Evolutionary conservation across 2,113 vertebrate species (phyloP), one percentile per base, ranked within the genome.

Genomic region (Mastomys coucha): DNA sequence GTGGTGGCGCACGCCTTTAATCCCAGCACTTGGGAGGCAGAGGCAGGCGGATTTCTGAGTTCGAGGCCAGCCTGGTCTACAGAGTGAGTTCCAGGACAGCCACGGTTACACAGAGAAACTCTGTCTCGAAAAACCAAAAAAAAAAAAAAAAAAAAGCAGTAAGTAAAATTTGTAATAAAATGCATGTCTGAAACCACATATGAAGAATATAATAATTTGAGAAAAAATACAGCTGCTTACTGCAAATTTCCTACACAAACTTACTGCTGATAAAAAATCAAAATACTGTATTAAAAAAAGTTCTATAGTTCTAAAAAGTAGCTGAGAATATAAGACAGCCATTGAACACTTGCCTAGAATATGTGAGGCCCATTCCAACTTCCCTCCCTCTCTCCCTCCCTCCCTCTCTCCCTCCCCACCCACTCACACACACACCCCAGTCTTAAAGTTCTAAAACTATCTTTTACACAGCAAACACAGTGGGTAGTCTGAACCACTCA

Each of bases 151-250:
- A 65, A 88, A 96, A 87, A 81, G 33, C 36, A 36, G 53, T 67
- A 92, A 87, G 56, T 69, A 95, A 88, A 94, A 87, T 85, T 16
- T 88, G 4, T 91, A 96, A 97, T 91, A 95, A 95, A 92, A 93
- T 80, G 70, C 76, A 93, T 78, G 8, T 69, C 24, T 97, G 39
- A 82, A 94, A 91, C 28, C 72, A 91, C 19, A 80, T 45, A 75
- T 77, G 7, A 96, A 92, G 10, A 92, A 65, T 69, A 89, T 70
- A n/a, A 88, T 16, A 88, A 84, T 90, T 89, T 87, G 65, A 89
- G 80, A 60, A 94, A 85, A 70, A 91, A 67, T 49, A 3, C 7
- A 75, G 69, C 12, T 53, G n/a, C 3, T 24, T 77, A 80, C 6
- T 69, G 33, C 17, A 95, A 95, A 92, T 86, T 87, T 96, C 80